Evolutionary conservation across 35 echinoderm and acorn worm species (phyloP).

Genomic region (Ophioderma brevispina): DNA sequence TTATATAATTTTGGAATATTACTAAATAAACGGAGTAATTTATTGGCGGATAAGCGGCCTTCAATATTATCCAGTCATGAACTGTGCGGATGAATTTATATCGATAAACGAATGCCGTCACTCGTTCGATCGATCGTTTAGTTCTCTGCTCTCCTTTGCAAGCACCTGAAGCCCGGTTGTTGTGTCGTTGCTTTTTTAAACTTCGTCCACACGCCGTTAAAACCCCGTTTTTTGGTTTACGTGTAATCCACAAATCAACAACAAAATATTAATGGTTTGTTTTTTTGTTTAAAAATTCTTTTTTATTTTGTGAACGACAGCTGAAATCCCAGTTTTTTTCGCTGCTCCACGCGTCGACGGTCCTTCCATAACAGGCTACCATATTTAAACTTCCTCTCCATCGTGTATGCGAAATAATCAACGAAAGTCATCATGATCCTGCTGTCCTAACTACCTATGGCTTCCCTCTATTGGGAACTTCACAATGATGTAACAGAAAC

Average conservation of each 20-base stretch:
- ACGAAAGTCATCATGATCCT: conserved; percentile 14
- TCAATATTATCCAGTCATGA: too few relatives aligned
- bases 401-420: background rate
- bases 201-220: background rate
- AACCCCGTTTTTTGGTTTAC: background rate
- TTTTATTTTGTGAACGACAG: background rate
- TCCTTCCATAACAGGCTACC: background rate
- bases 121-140: background rate
- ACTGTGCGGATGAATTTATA: too few relatives aligned
- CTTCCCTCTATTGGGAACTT: conserved; percentile 89
- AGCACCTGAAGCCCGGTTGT: background rate
- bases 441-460: conserved; percentile 77
- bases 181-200: conserved; percentile 3
- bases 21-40: too few relatives aligned
- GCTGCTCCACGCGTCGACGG: background rate
- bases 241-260: background rate
- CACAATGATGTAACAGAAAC: conserved; percentile 91
- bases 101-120: too few relatives aligned
- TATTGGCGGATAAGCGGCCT: too few relatives aligned
- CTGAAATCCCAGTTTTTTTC: background rate
- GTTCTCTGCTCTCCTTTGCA: conserved; percentile 2
- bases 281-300: background rate
- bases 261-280: background rate
- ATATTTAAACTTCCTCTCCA: background rate
- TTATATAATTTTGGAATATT: too few relatives aligned